These are phyloP conservation scores for Andricus curvator DNA, from an alignment of 2,888 invertebrate genomes.

Conservation along the genomic window DNA sequence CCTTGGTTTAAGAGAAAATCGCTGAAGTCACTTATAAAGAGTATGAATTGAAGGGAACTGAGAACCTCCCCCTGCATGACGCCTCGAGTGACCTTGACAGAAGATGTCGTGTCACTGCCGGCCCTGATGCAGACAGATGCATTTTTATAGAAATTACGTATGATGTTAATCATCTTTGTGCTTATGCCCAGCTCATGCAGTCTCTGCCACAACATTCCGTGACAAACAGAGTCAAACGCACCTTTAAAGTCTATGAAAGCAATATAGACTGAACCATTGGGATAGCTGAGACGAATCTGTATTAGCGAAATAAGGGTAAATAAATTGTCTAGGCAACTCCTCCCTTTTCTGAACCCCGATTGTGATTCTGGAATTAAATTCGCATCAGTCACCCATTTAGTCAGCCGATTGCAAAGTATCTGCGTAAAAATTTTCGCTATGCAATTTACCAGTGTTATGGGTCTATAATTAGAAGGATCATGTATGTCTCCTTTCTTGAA, in stretches of 20 bases:
- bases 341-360: too few species aligned
- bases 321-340: too few species aligned
- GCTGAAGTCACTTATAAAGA: constrained; percentile 29
- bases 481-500: background rate
- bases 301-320: background rate
- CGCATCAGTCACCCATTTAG: too few species aligned
- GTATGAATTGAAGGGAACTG: constrained; percentile 25
- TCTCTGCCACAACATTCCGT: too few species aligned
- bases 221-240: too few species aligned
- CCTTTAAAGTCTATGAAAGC: too few species aligned
- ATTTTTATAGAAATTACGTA: constrained; percentile 24
- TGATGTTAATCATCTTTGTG: constrained; percentile 6
- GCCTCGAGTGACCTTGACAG: too few species aligned
- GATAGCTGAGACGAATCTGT: background rate
- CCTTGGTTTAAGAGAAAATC: constrained; percentile 1
- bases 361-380: too few species aligned
- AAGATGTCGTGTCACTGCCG: constrained; percentile 8
- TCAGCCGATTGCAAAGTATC: background rate
- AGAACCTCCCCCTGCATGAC: constrained; percentile 20
- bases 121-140: background rate
- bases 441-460: too few species aligned
- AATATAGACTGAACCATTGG: too few species aligned
- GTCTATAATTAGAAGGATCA: too few species aligned
- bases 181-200: too few species aligned
- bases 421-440: background rate